A percentile compares a stretch with the other conserved stretches of the same genome.
These are phyloP conservation scores for Synaphobranchus kaupii DNA, from an alignment of 2,797 vertebrate species.

Conservation along the genomic window DNA sequence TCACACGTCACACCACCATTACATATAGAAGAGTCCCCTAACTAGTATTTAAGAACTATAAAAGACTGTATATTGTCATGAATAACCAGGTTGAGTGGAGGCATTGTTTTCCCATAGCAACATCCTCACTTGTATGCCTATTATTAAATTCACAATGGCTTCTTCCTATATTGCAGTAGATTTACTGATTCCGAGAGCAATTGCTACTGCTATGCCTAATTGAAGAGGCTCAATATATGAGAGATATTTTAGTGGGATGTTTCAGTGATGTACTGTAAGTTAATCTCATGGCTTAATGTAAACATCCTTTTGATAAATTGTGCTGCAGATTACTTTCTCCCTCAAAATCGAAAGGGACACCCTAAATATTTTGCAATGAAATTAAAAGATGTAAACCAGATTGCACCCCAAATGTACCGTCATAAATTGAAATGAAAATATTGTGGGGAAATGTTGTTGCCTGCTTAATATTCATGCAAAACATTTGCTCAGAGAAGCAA, in stretches of 20 bases:
- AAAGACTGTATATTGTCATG: no score
- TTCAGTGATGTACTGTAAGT: not conserved
- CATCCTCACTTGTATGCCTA: not conserved
- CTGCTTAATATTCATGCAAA: conserved; percentile 50
- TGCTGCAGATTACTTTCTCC: not conserved
- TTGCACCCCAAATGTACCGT: not conserved
- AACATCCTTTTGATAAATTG: not conserved
- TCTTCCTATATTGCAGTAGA: not conserved
- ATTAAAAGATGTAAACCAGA: not conserved
- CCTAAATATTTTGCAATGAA: not conserved
- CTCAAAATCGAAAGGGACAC: not conserved
- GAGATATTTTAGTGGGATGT: not conserved
- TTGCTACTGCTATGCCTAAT: not conserved
- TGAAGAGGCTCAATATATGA: not conserved
- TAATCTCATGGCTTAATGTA: not conserved
- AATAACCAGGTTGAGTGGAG: no score
- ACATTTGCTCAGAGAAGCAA: conserved; percentile 45
- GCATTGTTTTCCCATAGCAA: not conserved
- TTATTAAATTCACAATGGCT: not conserved
- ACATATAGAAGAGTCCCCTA: no score
- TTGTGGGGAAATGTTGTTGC: not conserved
- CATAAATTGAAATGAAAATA: conserved; percentile 18
- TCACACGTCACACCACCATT: no score
- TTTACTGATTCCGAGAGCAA: not conserved
- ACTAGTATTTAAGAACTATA: no score